Evolutionary conservation across 1,140 invertebrate genomes (phyloP), one percentile per base, ranked within the genome.

Genomic region (Cataglyphis hispanica): DNA sequence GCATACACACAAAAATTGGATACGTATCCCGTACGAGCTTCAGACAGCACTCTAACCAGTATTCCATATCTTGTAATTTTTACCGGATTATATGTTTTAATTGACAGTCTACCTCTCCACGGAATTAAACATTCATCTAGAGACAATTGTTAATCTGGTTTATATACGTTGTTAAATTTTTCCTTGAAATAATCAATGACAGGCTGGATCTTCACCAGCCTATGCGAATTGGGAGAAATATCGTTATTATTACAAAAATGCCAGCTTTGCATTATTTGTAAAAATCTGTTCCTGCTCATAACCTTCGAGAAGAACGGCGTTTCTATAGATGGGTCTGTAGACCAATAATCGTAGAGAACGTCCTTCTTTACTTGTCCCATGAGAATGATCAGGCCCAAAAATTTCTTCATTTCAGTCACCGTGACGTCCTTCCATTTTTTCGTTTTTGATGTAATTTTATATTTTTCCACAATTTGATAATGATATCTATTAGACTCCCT

Each of bases 321-420:
- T 84, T 86, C 78, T 53, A 86, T 81, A 56, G 34, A 25, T 75
- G 53, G 85, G 2, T 88, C 85, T 5, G 84, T 86, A 0, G 84
- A 83, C 78, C 77, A 88, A 64, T 86, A 86, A 43, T 86, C 77
- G 60, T 86, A 61, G 22, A 75, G 60, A 27, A 16, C 25, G 22
- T 83, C 90, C 69, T 89, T 90, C 64, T 83, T 93, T 74, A 89
- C 94, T 91, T 86, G 90, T 66, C 94, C 93, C 77, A 86, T 86
- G 6, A 83, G 78, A 75, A 83, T n/a, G 1, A 86, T 86, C 13
- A 83, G 78, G 1, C 78, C 70, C 13, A 86, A 83, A 76, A 86
- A 83, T 46, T 70, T 83, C 61, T 83, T 86, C 85, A 86, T 81
- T 63, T 86, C 70, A 2, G 77, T 7, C 4, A 86, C 50, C 22